Base-by-base conservation (phyloP, 64 coral and sea anemone species). In the Dendronephthya gigantea region DNA sequence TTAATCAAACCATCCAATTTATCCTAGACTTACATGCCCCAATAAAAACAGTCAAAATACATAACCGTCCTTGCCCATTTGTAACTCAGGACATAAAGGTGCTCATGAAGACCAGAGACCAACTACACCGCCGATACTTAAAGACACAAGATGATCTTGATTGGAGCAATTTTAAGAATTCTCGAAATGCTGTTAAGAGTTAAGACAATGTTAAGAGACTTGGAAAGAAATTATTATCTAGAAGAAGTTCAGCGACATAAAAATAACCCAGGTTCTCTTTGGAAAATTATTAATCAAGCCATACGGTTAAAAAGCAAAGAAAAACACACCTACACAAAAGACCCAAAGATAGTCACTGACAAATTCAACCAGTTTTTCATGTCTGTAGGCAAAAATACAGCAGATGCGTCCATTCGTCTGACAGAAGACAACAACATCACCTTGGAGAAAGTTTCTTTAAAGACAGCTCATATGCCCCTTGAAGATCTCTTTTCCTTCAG, bases 11-110 rank as follows among this genome's bases (percentile, higher is more conserved):
- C n/a, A 35, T 81, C 30, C 39, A 35, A 70, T 87, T 68, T 22
- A 86, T 62, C 12, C 55, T 87, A 19, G 66, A 75, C 15, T 74
- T 47, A n/a, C 70, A 52, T 81, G 69, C 86, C 11, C 74, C 86
- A 11, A 82, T 88, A 17, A 81, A 50, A 88, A 88, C 86, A 27
- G 48, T 88, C 41, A 81, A 87, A 32, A 19, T 79, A 49, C 69
- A 33, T 14, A 88, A 81, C 34, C 48, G 29, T n/a, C 72, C 86
- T 17, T 88, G 86, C 47, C 72, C 15, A n/a, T 82, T 81, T 55
- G 86, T 12, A 82, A n/a, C 33, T 7, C 47, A 35, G 30, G 86
- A 58, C 17, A 82, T 88, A 29, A 82, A 88, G 11, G 41, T 50
- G 10, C 86, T 81, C 19, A 87, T 81, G 86, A 87, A 87, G 49